Evolutionary conservation across 2,888 invertebrate species (phyloP).

Genomic region (Spilarctia lutea): DNA sequence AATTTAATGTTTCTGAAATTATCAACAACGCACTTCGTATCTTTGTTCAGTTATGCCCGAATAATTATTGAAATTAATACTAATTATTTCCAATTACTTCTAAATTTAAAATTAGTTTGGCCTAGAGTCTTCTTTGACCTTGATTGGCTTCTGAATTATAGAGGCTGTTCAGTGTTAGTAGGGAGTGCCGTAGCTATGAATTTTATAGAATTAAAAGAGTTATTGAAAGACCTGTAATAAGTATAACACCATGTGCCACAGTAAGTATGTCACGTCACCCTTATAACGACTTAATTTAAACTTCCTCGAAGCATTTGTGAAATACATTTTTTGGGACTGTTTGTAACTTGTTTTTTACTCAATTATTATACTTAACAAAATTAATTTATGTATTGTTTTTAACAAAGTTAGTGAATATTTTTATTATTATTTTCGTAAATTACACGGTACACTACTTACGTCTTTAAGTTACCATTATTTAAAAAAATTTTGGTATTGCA

Average conservation of each 20-base stretch:
- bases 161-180: slow-evolving; percentile 20
- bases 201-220: slow-evolving; percentile 40
- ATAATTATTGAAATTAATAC: neutral
- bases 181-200: slow-evolving; percentile 27
- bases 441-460: neutral
- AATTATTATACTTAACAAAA: neutral
- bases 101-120: slow-evolving; percentile 27
- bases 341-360: neutral
- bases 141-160: slow-evolving; percentile 38
- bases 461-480: neutral
- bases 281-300: neutral
- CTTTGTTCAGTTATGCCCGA: neutral
- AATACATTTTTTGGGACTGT: neutral
- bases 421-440: neutral
- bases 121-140: slow-evolving; percentile 34
- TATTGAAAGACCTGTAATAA: slow-evolving; percentile 29
- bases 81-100: neutral
- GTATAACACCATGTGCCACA: too few species aligned
- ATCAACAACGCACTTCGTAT: neutral
- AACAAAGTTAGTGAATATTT: neutral
- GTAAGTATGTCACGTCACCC: slow-evolving; percentile 17
- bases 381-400: neutral
- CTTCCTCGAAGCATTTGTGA: neutral
- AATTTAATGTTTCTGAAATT: neutral
- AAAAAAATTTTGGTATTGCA: neutral